Evolutionary conservation across 1,140 invertebrate genomes (phyloP), one percentile per base, ranked within the genome.

Genomic region (Drosophila mojavensis): DNA sequence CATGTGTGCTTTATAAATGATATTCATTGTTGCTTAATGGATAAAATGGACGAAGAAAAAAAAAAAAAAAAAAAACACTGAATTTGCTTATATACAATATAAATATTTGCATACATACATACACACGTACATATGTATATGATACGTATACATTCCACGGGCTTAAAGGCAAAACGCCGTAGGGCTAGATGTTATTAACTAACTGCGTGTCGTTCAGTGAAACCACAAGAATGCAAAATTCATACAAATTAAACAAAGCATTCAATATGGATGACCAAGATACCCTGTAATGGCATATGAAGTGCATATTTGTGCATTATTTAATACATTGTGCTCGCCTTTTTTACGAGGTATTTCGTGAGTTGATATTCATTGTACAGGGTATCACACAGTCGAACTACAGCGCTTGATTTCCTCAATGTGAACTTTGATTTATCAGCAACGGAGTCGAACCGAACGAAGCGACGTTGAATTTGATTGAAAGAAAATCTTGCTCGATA

Each of bases 21-120:
- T 24, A 55, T 54, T 64, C 53, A 56, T 65, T 56, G 63, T 56
- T 45, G 54, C 63, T 24, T 36, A 56, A 28, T 7, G 15, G 2
- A 36, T 20, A 30, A 61, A 11, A 36, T 7, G 26, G 7, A 24
- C 1, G 20, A 11, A 13, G 11, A 41, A n/a, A 15, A 24, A 28
- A 17, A 17, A 17, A 17, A 41, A n/a, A 15, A 24, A 28, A 17
- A 17, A 17, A 17, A 17, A 17, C 17, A 15, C 13, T 45, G 13
- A 45, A 17, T 45, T 45, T 24, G 36, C 13, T 33, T 4, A 56
- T 13, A 20, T 28, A 48, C 2, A 9, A 50, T 59, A 59, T 30
- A 26, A 9, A 17, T 66, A 28, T 47, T 20, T 54, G 26, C 9
- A 53, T 15, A 36, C 26, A 15, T n/a, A 28, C 6, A 30, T 53